Evolutionary conservation across 2,797 vertebrate genomes (phyloP).

Genomic region (Triplophysa bombifrons): DNA sequence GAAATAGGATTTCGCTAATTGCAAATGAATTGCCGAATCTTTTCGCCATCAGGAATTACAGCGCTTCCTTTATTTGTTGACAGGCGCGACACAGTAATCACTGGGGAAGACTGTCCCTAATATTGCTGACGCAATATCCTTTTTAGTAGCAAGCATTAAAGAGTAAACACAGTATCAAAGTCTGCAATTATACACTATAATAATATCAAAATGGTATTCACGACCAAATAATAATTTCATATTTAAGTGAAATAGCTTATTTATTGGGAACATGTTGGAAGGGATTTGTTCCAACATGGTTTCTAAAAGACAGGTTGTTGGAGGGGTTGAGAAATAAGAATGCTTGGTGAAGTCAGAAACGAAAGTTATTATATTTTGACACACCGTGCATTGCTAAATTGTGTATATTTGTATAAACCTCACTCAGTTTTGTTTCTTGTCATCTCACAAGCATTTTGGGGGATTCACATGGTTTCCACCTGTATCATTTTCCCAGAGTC

Average conservation of each 20-base stretch:
- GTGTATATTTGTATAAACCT: neutral
- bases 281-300: too few species aligned
- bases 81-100: neutral
- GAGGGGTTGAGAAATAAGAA: too few species aligned
- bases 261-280: too few species aligned
- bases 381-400: neutral
- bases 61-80: neutral
- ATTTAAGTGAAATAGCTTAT: too few species aligned
- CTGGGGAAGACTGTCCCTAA: neutral
- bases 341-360: too few species aligned
- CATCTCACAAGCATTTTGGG: neutral
- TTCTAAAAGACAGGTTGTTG: too few species aligned
- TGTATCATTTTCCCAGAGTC: neutral
- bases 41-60: neutral
- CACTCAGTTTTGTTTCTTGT: neutral
- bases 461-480: neutral
- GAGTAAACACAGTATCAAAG: neutral
- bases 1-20: slow-evolving; percentile 81
- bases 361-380: too few species aligned
- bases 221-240: too few species aligned
- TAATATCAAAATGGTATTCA: too few species aligned
- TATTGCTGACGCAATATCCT: neutral
- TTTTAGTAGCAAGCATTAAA: neutral
- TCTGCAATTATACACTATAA: neutral
- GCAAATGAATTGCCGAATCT: slow-evolving; percentile 63